phyloP scores from a whole-genome alignment of 2,888 invertebrate genomes.

The Branchellion lobata region DNA sequence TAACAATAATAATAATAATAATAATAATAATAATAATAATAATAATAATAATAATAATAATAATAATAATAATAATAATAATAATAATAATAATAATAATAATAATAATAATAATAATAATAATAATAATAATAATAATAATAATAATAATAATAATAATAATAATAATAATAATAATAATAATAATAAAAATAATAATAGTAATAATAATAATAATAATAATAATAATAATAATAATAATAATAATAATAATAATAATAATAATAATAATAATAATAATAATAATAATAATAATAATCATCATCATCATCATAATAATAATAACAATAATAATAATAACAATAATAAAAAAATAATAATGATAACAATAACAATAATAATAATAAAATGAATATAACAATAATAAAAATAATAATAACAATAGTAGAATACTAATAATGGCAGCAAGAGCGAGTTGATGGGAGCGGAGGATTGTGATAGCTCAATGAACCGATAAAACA shows the following conservation, averaged over 20 bases:
- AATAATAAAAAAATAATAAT: not conserved
- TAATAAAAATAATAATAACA: slow-evolving; percentile 10
- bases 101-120: not conserved
- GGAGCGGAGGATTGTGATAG: no score
- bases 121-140: not conserved
- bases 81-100: not conserved
- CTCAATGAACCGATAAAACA: not conserved
- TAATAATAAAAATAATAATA: not conserved
- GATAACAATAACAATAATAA: no score
- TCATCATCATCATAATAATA: not conserved
- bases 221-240: not conserved
- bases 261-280: not conserved
- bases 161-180: not conserved
- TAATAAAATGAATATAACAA: no score
- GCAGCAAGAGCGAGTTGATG: no score
- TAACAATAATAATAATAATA: not conserved
- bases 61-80: not conserved
- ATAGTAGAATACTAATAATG: no score
- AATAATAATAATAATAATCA: not conserved
- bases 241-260: not conserved
- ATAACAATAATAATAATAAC: not conserved
- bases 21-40: not conserved
- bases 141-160: not conserved
- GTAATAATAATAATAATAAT: not conserved
- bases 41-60: not conserved